Base-by-base conservation (phyloP, 1,140 invertebrate genomes). In the Ephestia elutella region DNA sequence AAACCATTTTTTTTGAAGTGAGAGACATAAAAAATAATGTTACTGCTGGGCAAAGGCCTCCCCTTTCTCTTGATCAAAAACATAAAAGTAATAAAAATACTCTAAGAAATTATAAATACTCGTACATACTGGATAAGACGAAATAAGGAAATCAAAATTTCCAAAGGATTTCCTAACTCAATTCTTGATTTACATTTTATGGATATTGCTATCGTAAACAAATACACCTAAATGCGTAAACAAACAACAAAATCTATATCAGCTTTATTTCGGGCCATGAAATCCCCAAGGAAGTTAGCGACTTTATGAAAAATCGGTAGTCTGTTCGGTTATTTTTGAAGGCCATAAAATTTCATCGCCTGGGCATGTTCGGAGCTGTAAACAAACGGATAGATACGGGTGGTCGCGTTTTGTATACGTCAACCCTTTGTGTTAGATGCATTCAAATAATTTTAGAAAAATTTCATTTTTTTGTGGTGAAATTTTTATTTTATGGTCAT, bases 241-340 rank as follows among this genome's bases (percentile, higher is more conserved):
- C 38, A 44, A 44, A 44, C 38, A 44, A 44, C 38, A 44, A 44
- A 44, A 44, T n/a, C 38, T 15, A 44, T 44, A 44, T 44, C 38
- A 44, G 38, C 38, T 44, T 44, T 44, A 44, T 44, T 44, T 44
- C 7, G 38, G 38, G 38, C 38, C 15, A 15, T 10, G 13, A 44
- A 44, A 44, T 44, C 38, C n/a, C 38, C 7, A 15, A 44, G 38
- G 38, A 44, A 44, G 38, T 44, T 1, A 15, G 38, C 38, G 38
- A 44, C 13, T 44, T 44, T 44, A 44, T 44, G 38, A 44, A 44
- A 38, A 44, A 44, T 44, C 38, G 38, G 38, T n/a, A 44, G 38
- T 44, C 38, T 44, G 38, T 44, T 44, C n/a, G 38, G 38, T 44
- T 44, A 44, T 44, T 44, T 44, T 44, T 44, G 38, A 44, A 44